Base-by-base conservation (phyloP, 2,797 vertebrate genomes). In the Cetoscarus ocellatus region DNA sequence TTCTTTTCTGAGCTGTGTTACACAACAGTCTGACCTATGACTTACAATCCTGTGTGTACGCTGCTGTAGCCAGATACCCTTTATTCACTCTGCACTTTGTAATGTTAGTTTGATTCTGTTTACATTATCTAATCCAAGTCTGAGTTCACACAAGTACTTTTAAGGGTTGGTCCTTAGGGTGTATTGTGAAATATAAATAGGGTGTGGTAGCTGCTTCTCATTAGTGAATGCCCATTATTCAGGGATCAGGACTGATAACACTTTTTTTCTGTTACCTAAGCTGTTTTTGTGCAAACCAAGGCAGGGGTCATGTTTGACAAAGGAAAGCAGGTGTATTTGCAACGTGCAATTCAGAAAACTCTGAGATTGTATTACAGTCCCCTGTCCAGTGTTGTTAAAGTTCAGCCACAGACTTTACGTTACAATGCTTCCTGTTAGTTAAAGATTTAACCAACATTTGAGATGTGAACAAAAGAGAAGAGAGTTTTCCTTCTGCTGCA, bases 71-170 rank as follows among this genome's bases (percentile, higher is more conserved):
- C 5, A 10, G 9, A 53, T 45, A 38, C 13, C 18, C 7, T 68
- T 59, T 61, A 42, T 19, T 52, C 15, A 34, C 3, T 11, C 7
- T 68, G 52, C 48, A 65, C 59, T 83, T 71, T 74, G 72, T 54
- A 14, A 8, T 14, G 13, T 39, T 38, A 43, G 3, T 18, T 63
- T 42, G 8, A 39, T 6, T 53, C 42, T 34, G 14, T 61, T 59
- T 19, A 60, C 17, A 60, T 58, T 5, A 43, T 19, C 3, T 8
- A 34, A 44, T 54, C 14, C 7, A 14, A 40, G 48, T 42, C 19
- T 6, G 35, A 48, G 10, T 18, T 59, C 38, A 34, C 17, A 44
- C 27, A 47, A 10, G 3, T 10, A 15, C 7, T n/a, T 18, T 0
- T 3, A 9, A 12, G 13, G 3, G 17, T 18, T 1, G 9, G 7